phyloP scores from a whole-genome alignment of 2,888 invertebrate genomes.

The Ichneumoninae sp. region DNA sequence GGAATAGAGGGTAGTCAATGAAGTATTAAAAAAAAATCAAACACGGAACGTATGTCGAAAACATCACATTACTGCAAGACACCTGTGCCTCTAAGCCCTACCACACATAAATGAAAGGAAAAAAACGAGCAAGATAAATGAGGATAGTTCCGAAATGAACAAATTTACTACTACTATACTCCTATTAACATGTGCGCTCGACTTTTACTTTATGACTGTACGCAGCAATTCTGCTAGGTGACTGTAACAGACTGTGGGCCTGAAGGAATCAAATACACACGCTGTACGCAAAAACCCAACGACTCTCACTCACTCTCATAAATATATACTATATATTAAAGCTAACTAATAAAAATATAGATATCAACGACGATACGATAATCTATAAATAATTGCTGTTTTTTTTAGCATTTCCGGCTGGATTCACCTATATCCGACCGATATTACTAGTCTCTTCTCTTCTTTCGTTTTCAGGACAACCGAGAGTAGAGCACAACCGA shows the following conservation, averaged over 20 bases:
- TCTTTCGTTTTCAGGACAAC: constrained; percentile 79
- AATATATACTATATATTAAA: constrained; percentile 24
- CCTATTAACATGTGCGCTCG: constrained; percentile 68
- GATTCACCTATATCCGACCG: constrained; percentile 19
- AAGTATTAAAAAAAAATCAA: constrained; percentile 23
- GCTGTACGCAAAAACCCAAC: constrained; percentile 74
- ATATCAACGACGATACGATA: neutral
- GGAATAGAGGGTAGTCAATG: constrained; percentile 28
- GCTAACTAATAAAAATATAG: neutral
- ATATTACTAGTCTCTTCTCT: constrained; percentile 64
- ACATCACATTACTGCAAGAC: constrained; percentile 53
- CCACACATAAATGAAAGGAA: constrained; percentile 32
- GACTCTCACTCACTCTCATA: constrained; percentile 75
- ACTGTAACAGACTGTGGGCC: constrained; percentile 81
- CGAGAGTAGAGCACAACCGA: constrained; percentile 69
- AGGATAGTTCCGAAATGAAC: constrained; percentile 41
- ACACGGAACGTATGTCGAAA: constrained; percentile 42
- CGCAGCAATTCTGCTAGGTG: constrained; percentile 74
- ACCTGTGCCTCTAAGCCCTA: constrained; percentile 40
- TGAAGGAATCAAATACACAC: constrained; percentile 79
- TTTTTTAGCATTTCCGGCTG: neutral
- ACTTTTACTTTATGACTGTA: constrained; percentile 79
- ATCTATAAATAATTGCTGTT: neutral
- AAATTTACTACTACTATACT: constrained; percentile 57
- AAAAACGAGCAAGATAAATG: constrained; percentile 8